A percentile compares a stretch with the other conserved stretches of the same genome.
Evolutionary conservation across 2,113 vertebrate species (phyloP).

Genomic region (Sphyrna mokarran): DNA sequence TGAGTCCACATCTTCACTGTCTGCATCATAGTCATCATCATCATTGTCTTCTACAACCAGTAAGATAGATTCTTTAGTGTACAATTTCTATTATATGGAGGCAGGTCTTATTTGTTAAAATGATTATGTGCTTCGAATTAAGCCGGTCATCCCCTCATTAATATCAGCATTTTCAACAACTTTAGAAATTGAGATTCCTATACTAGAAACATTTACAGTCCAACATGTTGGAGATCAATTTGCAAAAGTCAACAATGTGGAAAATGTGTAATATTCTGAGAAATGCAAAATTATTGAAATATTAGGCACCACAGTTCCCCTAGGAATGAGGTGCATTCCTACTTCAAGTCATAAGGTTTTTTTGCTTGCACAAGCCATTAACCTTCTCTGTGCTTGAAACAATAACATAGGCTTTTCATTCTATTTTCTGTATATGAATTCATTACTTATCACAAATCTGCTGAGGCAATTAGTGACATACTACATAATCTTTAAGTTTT

Average conservation of each 20-base stretch:
- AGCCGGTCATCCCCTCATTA: neutral
- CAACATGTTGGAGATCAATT: neutral
- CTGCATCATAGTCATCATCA: slow-evolving; percentile 94
- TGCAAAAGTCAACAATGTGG: neutral
- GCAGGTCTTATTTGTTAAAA: neutral
- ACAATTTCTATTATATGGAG: neutral
- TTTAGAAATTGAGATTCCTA: neutral
- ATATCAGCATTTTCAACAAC: neutral
- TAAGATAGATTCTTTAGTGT: neutral
- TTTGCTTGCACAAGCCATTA: neutral
- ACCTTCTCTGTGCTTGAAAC: neutral
- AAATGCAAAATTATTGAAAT: slow-evolving; percentile 3
- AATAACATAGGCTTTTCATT: neutral
- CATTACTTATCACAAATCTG: no score
- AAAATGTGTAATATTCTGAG: neutral
- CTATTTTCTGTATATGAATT: neutral
- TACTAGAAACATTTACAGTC: neutral
- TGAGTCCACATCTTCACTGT: slow-evolving; percentile 91
- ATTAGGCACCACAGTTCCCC: neutral
- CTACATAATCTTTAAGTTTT: neutral
- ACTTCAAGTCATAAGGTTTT: neutral
- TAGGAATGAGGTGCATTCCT: neutral
- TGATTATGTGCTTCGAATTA: neutral
- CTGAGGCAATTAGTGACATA: neutral
- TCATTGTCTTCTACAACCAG: slow-evolving; percentile 55